Conservation (phyloP, 2,888 invertebrate genomes). For the Sesamia inferens region DNA sequence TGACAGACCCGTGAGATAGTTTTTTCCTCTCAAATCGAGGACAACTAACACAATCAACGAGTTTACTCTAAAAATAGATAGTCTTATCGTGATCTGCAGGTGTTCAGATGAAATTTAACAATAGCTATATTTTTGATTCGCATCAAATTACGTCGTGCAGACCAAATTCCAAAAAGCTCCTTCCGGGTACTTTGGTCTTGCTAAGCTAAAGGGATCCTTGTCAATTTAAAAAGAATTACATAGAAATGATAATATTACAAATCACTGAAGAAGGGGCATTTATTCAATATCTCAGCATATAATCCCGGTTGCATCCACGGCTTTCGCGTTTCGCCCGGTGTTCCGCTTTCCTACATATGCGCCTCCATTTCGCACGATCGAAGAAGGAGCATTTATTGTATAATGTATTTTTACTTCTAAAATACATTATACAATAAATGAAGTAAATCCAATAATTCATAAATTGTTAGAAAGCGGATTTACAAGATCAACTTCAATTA, state of each 20-base stretch:
- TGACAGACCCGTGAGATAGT: conserved; percentile 19
- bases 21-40: conserved; percentile 38
- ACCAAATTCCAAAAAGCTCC: neutral
- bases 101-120: neutral
- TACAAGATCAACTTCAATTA: conserved; percentile 3
- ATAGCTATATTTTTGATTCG: neutral
- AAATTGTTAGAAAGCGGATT: conserved; percentile 7
- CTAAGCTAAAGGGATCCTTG: neutral
- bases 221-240: neutral
- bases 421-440: too few relatives aligned
- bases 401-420: too few relatives aligned
- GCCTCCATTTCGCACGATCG: too few relatives aligned
- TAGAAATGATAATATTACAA: too few relatives aligned
- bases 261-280: too few relatives aligned
- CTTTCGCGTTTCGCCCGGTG: too few relatives aligned
- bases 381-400: too few relatives aligned
- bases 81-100: neutral
- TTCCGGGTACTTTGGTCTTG: neutral
- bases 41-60: conserved; percentile 17
- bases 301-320: too few relatives aligned
- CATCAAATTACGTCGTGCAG: neutral
- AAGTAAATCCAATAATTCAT: neutral
- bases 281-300: too few relatives aligned
- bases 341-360: too few relatives aligned
- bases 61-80: conserved; percentile 18